Evolutionary conservation across 1,140 invertebrate genomes (phyloP), one percentile per base, ranked within the genome.

Genomic region (Macrobrachium rosenbergii): DNA sequence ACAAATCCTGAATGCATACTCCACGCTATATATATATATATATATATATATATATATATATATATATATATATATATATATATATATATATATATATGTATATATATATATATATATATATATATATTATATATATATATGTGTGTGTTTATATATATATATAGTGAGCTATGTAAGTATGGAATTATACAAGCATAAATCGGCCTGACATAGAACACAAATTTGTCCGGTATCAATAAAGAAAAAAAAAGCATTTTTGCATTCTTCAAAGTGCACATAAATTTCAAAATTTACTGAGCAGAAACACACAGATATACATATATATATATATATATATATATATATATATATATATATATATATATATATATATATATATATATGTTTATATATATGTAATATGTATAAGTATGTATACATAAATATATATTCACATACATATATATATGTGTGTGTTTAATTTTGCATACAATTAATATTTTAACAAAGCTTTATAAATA

Each of bases 111-210:
- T 75, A 43, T 75, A 43, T 75, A 43, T 75, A 43, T 75, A 43
- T 75, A 43, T 75, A 43, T 75, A 75, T 75, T 67, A 45, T 75
- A 75, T 75, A 75, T 75, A 75, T 37, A 75, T 75, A 43, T n/a
- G n/a, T n/a, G n/a, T n/a, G n/a, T 75, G 64, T 81, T 67, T 63
- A 37, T 81, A 81, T 81, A 81, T 81, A 81, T 63, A 28, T 28
- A 23, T n/a, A n/a, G n/a, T n/a, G n/a, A n/a, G n/a, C 12, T 63
- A 81, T 63, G 64, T 62, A 81, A 67, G 64, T 81, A 81, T 63
- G 64, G n/a, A n/a, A n/a, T n/a, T 63, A 28, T 63, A 63, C 11
- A 64, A n/a, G n/a, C n/a, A n/a, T n/a, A n/a, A n/a, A n/a, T n/a
- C n/a, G n/a, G n/a, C n/a, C n/a, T n/a, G n/a, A n/a, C n/a, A n/a